These are phyloP conservation scores for Tachysurus vachellii DNA, from an alignment of 2,113 vertebrate species.

Conservation along the genomic window DNA sequence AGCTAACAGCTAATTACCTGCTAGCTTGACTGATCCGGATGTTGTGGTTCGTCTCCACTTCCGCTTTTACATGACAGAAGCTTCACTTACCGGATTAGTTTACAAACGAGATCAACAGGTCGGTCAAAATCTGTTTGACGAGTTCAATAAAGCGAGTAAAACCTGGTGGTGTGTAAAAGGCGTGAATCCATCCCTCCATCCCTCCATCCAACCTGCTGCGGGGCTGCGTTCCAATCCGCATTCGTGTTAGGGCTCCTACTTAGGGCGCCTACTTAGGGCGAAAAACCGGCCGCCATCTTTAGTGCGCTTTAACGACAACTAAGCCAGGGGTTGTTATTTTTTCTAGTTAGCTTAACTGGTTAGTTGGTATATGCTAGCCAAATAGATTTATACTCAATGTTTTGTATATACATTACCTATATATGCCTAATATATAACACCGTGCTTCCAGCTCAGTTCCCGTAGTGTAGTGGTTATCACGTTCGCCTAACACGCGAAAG, in stretches of 20 bases:
- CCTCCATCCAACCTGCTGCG: background rate
- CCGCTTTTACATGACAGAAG: background rate
- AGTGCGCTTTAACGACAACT: background rate
- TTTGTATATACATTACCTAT: too few relatives aligned
- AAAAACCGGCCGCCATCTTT: background rate
- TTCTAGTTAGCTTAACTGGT: background rate
- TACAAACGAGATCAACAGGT: background rate
- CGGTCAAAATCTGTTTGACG: background rate
- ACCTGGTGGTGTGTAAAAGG: background rate
- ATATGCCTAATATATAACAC: too few relatives aligned
- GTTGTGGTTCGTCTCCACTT: background rate
- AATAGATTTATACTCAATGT: too few relatives aligned
- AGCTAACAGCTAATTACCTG: background rate
- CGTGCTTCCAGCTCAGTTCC: slow-evolving; percentile 36
- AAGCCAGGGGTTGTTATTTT: background rate
- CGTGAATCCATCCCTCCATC: background rate
- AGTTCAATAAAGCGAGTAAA: background rate
- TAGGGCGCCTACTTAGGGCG: background rate
- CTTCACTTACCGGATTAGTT: background rate
- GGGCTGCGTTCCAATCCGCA: background rate
- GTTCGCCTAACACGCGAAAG: slow-evolving; percentile 92
- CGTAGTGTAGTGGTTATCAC: slow-evolving; percentile 96
- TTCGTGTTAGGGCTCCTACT: background rate
- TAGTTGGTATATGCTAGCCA: too few relatives aligned
- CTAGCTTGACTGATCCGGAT: background rate